phyloP scores from a whole-genome alignment of 2,113 vertebrate species.

The Cygnus atratus region DNA sequence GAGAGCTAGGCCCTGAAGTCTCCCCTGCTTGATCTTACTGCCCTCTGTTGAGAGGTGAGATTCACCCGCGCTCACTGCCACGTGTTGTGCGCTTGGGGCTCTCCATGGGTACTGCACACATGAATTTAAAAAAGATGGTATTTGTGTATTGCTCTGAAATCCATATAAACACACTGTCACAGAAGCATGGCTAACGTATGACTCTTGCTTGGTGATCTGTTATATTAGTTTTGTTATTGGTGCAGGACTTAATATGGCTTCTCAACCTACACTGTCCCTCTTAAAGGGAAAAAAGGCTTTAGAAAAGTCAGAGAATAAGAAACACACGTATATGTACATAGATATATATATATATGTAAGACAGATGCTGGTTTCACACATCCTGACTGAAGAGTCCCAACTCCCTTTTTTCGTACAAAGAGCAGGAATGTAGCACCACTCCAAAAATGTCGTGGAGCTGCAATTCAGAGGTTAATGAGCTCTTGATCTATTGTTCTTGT shows the following conservation, averaged over 20 bases:
- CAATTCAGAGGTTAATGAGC: constrained; percentile 34
- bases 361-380: background rate
- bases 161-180: background rate
- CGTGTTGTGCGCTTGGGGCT: accelerated
- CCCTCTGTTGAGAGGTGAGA: background rate
- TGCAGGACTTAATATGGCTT: background rate
- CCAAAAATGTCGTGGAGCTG: constrained; percentile 34
- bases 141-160: background rate
- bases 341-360: accelerated
- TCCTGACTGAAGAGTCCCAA: background rate
- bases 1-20: background rate
- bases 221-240: background rate
- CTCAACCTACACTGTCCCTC: background rate
- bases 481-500: constrained; percentile 48
- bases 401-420: background rate
- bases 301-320: background rate
- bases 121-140: background rate
- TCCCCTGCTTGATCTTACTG: background rate
- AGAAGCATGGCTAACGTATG: background rate
- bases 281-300: background rate
- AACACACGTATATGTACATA: accelerated
- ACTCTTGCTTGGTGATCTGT: background rate
- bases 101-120: too few relatives aligned
- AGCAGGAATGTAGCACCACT: background rate
- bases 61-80: accelerated